Base-by-base conservation (phyloP, 2,113 vertebrate genomes). In the Dipodomys spectabilis region DNA sequence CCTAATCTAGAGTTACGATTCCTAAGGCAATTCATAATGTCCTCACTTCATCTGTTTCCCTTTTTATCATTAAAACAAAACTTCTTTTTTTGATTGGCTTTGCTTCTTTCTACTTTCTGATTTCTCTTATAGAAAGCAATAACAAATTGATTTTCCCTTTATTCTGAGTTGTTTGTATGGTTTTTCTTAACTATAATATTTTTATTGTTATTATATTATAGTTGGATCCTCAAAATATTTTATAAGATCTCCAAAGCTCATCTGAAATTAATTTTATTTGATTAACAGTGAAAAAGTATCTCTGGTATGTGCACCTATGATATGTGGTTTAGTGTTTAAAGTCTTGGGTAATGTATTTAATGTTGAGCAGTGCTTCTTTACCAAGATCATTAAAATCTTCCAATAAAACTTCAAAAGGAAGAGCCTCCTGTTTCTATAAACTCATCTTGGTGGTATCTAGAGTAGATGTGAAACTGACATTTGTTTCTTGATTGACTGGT, bases 211-310 rank as follows among this genome's bases (percentile, higher is more conserved):
- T 62, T 87, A 45, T 65, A 64, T 49, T 39, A 72, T 19, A 69
- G 23, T 30, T n/a, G 28, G 20, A 7, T 64, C 83, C 15, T 45
- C 11, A 62, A 27, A 93, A 45, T 92, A 60, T 83, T 92, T 80
- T 62, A 25, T 60, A 72, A 73, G 27, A 90, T 72, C 0, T 87
- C 44, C 84, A 88, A 81, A 95, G 25, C 16, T 53, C 4, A 92
- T 16, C 25, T 81, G 53, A 93, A 84, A 73, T 28, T 86, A 93
- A 69, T 80, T 83, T 87, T 53, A 87, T 67, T 92, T 84, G 68
- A 75, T 67, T 65, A 15, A 80, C 28, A 87, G 62, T 57, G 45
- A n/a, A 65, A 92, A 83, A 88, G n/a, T 39, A 57, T n/a, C 16
- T 71, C 12, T 23, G 80, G 11, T 60, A 39, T 62, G 64, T 30